These are phyloP conservation scores for Cinclus mexicanus DNA, from an alignment of 2,113 vertebrate species.

Conservation along the genomic window DNA sequence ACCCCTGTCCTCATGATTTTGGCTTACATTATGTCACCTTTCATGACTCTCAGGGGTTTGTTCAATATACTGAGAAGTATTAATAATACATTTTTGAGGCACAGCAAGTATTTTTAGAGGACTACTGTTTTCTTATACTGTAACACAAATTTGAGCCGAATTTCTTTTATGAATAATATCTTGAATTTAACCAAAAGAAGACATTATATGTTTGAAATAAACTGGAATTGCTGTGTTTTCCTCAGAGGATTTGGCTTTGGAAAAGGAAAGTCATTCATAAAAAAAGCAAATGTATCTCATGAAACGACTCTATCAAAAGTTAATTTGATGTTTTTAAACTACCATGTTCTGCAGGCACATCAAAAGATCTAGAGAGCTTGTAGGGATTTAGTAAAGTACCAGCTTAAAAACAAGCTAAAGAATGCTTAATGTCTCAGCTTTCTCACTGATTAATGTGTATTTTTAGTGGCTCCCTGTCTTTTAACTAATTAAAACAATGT, in stretches of 20 bases:
- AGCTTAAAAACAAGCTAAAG: slow-evolving; percentile 30
- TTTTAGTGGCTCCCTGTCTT: slow-evolving; percentile 19
- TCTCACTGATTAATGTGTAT: slow-evolving; percentile 39
- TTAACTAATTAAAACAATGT: slow-evolving; percentile 19
- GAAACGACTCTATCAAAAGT: neutral
- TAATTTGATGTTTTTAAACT: neutral
- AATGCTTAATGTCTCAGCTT: slow-evolving; percentile 34
- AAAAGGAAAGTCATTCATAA: neutral
- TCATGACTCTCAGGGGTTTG: neutral
- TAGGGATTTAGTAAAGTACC: slow-evolving; percentile 43
- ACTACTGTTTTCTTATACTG: neutral
- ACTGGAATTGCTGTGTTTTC: neutral
- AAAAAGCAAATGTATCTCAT: neutral
- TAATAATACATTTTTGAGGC: neutral
- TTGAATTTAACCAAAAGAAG: neutral
- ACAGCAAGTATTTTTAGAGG: neutral
- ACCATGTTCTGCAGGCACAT: neutral
- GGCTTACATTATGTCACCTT: neutral
- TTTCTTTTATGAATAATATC: neutral
- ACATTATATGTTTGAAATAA: neutral
- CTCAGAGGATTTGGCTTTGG: neutral
- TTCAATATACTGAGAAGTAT: neutral
- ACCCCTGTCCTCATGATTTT: neutral
- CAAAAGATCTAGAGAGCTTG: neutral
- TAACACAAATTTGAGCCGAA: neutral